Conservation (phyloP, 2,797 vertebrate species). For the Sebastes steindachneri region DNA sequence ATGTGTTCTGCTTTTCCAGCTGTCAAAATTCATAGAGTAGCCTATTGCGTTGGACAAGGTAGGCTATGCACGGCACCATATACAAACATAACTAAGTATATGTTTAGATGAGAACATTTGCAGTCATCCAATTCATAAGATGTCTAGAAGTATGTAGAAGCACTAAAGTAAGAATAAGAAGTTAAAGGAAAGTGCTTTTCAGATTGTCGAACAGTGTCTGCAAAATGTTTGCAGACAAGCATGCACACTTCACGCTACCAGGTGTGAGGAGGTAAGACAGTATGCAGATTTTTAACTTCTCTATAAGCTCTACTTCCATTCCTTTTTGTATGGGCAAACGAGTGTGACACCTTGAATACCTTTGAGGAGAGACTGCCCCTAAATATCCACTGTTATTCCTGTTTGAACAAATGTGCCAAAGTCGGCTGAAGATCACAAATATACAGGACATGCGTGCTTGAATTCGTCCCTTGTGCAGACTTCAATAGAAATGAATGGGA, state of each 20-base stretch:
- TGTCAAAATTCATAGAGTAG: background rate
- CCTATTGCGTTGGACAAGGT: background rate
- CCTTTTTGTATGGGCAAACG: background rate
- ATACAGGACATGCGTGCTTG: background rate
- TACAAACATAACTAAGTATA: background rate
- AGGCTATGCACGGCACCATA: background rate
- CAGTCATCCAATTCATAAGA: background rate
- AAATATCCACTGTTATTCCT: background rate
- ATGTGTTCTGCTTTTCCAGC: slow-evolving; percentile 19
- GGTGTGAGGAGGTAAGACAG: background rate
- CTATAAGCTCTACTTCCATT: background rate
- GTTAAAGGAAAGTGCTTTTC: background rate
- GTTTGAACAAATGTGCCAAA: background rate
- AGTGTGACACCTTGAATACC: background rate
- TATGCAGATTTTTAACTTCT: background rate
- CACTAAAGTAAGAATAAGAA: background rate
- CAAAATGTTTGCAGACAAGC: background rate
- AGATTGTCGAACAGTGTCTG: background rate
- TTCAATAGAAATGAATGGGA: background rate
- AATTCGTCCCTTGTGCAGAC: background rate
- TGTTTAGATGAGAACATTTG: background rate
- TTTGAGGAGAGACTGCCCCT: background rate
- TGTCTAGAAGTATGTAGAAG: background rate
- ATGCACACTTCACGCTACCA: background rate
- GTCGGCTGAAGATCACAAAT: background rate